These are phyloP conservation scores for Drosophila glabriapex DNA, from an alignment of 2,888 invertebrate genomes.

Conservation along the genomic window DNA sequence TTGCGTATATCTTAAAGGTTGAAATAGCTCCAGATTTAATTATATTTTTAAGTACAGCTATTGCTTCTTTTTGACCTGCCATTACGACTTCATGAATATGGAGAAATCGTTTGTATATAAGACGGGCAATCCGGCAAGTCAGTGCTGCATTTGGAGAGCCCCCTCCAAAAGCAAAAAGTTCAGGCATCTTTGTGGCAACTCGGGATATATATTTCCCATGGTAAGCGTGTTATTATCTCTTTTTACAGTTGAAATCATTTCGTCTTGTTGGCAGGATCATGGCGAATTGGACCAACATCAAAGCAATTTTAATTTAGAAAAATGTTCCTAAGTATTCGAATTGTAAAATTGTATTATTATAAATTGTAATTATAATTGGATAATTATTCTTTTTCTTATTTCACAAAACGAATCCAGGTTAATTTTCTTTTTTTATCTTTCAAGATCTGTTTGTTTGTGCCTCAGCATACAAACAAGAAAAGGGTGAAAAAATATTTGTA, in stretches of 20 bases:
- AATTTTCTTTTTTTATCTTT: too few species aligned
- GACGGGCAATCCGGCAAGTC: constrained; percentile 30
- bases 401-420: constrained; percentile 1
- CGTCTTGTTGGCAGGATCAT: constrained; percentile 7
- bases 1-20: not conserved
- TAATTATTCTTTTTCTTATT: not conserved
- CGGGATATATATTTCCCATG: constrained; percentile 39
- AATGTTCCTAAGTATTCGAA: not conserved
- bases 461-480: not conserved
- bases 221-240: not conserved
- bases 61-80: constrained; percentile 63
- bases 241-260: not conserved
- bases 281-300: not conserved
- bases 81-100: constrained; percentile 57
- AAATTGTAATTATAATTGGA: constrained; percentile 7
- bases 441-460: not conserved
- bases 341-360: not conserved
- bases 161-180: constrained; percentile 8
- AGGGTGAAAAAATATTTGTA: not conserved
- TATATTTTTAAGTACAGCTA: constrained; percentile 22
- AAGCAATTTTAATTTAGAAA: not conserved
- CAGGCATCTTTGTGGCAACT: constrained; percentile 49
- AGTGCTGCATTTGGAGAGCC: constrained; percentile 45
- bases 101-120: constrained; percentile 38
- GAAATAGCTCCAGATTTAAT: not conserved